Base-by-base conservation (phyloP, 2,797 vertebrate species). In the Bradypodion pumilum region DNA sequence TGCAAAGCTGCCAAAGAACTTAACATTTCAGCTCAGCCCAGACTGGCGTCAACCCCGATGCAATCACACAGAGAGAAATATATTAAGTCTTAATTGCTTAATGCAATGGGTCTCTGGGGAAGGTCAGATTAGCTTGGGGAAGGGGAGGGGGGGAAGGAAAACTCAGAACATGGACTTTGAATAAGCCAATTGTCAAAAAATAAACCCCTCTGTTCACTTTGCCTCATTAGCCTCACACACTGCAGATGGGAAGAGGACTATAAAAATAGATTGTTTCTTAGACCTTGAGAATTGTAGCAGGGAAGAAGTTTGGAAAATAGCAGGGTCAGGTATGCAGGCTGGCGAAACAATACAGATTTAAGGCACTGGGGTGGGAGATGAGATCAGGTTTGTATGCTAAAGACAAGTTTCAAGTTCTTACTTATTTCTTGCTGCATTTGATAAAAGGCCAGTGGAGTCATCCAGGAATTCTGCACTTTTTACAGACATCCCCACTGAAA, bases 41-140 rank as follows among this genome's bases (percentile, higher is more conserved):
- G 94, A 95, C 94, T 94, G 96, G 95, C 92, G 90, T 95, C 96
- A 92, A 91, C 87, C 87, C 75, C 94, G 96, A 96, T 96, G 92
- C 86, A 94, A 96, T 96, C 95, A 65, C 87, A 90, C 82, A 29
- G 91, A 95, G 92, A 74, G 85, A 96, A 95, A 95, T 91, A 91
- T 90, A 93, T 95, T 94, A 94, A 95, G 91, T 92, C 93, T 92
- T 92, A 92, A 92, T 92, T 93, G 91, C 90, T 94, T 93, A 91
- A 90, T 89, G 92, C 91, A 93, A 85, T 78, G 89, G 90, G 90
- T 94, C 93, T 95, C 92, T 72, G 3, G 35, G 32, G 21, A 25
- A 16, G 44, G 32, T 27, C 42, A 49, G 73, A 74, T 70, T 70
- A 70, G 69, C 19, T 70, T 70, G 42, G 21, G 9, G 10, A 29